A percentile compares a stretch with the other conserved stretches of the same genome.
Conservation (phyloP, 2,888 invertebrate species). For the Cataglyphis rosenhaueri region DNA sequence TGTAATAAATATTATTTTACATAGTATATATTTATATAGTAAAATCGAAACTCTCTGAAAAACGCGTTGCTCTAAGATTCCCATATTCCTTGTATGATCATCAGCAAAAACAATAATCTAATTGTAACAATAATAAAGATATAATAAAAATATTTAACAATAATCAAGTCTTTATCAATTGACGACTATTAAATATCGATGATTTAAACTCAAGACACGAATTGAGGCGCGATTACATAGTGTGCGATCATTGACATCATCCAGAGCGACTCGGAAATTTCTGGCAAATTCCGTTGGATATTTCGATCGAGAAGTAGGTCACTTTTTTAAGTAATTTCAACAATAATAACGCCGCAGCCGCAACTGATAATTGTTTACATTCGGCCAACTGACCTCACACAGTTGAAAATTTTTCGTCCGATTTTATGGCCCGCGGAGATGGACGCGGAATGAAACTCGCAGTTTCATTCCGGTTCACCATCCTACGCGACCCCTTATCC, state of each 20-base stretch:
- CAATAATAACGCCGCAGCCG: background rate
- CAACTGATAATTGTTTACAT: background rate
- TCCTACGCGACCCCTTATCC: constrained; percentile 5
- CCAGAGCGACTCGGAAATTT: background rate
- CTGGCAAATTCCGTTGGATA: background rate
- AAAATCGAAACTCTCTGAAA: background rate
- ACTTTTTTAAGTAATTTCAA: constrained; percentile 24
- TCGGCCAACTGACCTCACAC: background rate
- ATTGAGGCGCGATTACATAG: background rate
- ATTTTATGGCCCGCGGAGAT: background rate
- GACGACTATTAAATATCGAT: background rate
- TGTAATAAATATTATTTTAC: background rate
- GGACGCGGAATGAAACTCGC: background rate
- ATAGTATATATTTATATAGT: background rate
- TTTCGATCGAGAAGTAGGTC: background rate
- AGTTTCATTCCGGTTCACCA: background rate
- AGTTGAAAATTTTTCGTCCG: background rate
- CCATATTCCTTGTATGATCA: background rate
- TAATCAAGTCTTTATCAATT: background rate
- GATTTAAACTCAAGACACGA: constrained; percentile 3
- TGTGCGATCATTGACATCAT: background rate
- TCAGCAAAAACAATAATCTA: background rate
- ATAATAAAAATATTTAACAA: too few relatives aligned
- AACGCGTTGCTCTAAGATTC: background rate
- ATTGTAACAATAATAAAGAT: too few relatives aligned